These are phyloP conservation scores for Heliangelus exortis DNA, from an alignment of 2,797 vertebrate species.

Conservation along the genomic window DNA sequence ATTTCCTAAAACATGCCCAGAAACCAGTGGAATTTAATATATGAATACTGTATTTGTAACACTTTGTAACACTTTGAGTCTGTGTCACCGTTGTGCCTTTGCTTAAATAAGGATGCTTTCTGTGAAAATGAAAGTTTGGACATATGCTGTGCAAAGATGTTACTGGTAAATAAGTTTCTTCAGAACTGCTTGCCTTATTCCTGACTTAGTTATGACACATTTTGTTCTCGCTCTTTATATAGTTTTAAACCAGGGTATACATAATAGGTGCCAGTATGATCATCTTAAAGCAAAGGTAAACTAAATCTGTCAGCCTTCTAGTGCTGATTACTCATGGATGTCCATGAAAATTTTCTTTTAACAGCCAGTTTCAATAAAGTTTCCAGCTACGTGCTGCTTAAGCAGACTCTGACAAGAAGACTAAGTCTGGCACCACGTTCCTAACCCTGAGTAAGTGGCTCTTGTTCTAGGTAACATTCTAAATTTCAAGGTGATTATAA, in stretches of 20 bases:
- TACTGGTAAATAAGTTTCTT: background rate
- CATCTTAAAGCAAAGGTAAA: conserved; percentile 24
- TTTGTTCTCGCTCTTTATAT: background rate
- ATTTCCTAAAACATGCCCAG: background rate
- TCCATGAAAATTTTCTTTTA: conserved; percentile 80
- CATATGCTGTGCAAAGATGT: background rate
- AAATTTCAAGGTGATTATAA: background rate
- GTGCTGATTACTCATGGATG: conserved; percentile 81
- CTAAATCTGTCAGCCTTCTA: conserved; percentile 78
- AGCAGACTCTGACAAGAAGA: background rate
- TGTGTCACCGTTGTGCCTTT: background rate
- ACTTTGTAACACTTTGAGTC: background rate
- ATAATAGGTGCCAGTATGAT: accelerated
- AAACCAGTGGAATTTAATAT: background rate
- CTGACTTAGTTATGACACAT: background rate
- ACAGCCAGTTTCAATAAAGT: conserved; percentile 80
- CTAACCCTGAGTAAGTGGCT: background rate
- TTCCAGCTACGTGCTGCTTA: background rate
- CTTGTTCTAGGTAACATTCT: background rate
- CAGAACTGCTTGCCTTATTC: background rate
- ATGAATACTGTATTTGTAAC: no score
- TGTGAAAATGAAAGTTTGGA: background rate
- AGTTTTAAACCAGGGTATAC: background rate
- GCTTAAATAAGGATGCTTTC: background rate
- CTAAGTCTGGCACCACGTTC: background rate